Evolutionary conservation across 2,888 invertebrate species (phyloP), one percentile per base, ranked within the genome.

Genomic region (Cerceris ruficornis): DNA sequence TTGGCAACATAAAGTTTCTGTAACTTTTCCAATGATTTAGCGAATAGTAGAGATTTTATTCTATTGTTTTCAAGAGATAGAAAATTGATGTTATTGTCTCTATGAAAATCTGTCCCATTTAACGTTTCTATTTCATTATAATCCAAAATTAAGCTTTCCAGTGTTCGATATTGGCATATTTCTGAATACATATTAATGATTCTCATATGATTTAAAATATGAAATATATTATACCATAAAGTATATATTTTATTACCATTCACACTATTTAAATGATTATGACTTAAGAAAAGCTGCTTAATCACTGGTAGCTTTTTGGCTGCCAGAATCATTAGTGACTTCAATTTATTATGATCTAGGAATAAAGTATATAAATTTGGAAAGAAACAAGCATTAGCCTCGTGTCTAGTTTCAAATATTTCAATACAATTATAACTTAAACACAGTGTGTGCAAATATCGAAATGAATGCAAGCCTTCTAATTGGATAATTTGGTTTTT

Each of bases 41-140:
- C 66, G 57, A 88, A 88, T 14, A 41, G 39, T 41, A 88, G 69
- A 28, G 75, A 59, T 15, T 80, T 77, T 70, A 88, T 76, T 59
- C 77, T 71, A 73, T 88, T 88, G 62, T 84, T 84, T 61, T 88
- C 87, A 9, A 87, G 65, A 13, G 86, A 84, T 17, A 88, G 28
- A n/a, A 69, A 65, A n/a, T 60, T 71, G 9, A 88, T 49, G 50
- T 73, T 81, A 64, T 68, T 60, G 39, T 79, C 72, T 5, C 17
- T n/a, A 39, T 61, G 52, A 54, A 88, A 86, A 49, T 75, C 61
- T 43, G 80, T 64, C 41, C 52, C 54, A 7, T 57, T 54, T 49
- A 88, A 50, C 28, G 42, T 64, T 68, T 78, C 65, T 55, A 88
- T 82, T 69, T 82, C 74, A 39, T 88, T 88, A n/a, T 78, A 57